A percentile compares a stretch with the other conserved stretches of the same genome.
Conservation (phyloP, 2,113 vertebrate species). For the Rhizomys pruinosus region DNA sequence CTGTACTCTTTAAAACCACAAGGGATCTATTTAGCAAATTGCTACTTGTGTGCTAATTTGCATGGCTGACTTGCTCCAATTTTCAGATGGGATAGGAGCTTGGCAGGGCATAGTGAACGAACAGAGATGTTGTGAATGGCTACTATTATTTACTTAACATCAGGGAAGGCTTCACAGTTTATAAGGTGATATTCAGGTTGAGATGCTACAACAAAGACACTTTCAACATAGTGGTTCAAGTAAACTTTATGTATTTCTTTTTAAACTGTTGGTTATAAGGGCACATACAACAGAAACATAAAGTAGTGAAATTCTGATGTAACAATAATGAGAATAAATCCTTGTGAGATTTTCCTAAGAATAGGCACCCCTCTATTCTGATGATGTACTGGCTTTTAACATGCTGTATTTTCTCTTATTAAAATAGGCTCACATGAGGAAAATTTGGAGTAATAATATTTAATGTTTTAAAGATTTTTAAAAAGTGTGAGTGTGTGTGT, state of each 20-base stretch:
- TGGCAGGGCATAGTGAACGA: constrained; percentile 47
- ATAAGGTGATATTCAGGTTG: background rate
- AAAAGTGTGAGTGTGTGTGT: too few species aligned
- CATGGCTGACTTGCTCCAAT: constrained; percentile 60
- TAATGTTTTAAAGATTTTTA: too few species aligned
- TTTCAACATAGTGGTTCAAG: constrained; percentile 7
- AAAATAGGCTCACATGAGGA: background rate
- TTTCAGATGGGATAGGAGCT: constrained; percentile 53
- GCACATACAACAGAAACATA: background rate
- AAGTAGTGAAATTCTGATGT: background rate
- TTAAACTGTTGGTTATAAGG: background rate
- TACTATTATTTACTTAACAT: background rate
- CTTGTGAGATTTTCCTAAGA: background rate
- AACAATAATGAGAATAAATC: background rate
- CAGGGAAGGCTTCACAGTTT: background rate
- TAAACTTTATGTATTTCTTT: background rate
- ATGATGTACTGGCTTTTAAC: background rate
- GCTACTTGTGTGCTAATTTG: constrained; percentile 66
- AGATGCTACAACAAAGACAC: background rate
- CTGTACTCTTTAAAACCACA: constrained; percentile 69
- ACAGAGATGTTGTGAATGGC: constrained; percentile 22
- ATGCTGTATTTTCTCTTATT: background rate
- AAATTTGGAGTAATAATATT: too few species aligned
- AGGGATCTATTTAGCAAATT: constrained; percentile 71
- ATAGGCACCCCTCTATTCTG: background rate